A percentile compares a stretch with the other conserved stretches of the same genome.
phyloP scores from a whole-genome alignment of 2,888 invertebrate genomes.

The Drosophila neotestacea region DNA sequence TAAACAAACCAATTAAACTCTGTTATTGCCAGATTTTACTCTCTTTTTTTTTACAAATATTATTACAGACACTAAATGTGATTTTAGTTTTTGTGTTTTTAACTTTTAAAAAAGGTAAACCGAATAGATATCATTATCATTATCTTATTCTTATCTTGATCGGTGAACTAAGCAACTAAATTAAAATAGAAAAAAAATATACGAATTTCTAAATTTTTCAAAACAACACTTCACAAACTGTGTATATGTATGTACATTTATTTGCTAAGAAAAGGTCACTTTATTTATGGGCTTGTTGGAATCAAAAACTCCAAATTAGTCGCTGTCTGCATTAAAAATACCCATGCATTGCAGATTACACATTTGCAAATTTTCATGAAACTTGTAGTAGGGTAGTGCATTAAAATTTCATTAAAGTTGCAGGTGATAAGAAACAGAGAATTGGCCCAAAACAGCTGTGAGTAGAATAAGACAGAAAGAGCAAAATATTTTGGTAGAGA shows the following conservation, averaged over 20 bases:
- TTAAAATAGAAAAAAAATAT: no score
- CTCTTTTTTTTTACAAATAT: not conserved
- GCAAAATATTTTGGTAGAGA: slow-evolving; percentile 41
- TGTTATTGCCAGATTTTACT: not conserved
- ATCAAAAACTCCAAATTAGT: not conserved
- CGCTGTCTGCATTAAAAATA: not conserved
- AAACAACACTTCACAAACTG: no score
- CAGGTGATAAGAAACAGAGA: slow-evolving; percentile 51
- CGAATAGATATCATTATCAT: no score
- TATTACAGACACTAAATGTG: no score
- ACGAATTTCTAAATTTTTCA: no score
- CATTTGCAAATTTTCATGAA: slow-evolving; percentile 19
- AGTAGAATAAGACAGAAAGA: slow-evolving; percentile 39
- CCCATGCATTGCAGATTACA: not conserved
- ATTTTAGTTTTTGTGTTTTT: not conserved
- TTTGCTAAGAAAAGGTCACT: no score
- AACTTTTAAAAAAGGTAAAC: no score
- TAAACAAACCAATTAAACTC: slow-evolving; percentile 5
- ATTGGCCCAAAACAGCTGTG: slow-evolving; percentile 57
- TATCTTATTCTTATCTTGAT: no score
- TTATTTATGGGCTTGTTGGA: not conserved
- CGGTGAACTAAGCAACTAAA: no score
- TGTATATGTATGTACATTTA: no score
- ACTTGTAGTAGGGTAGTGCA: slow-evolving; percentile 11
- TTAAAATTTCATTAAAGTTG: slow-evolving; percentile 31